A percentile compares a stretch with the other conserved stretches of the same genome.
phyloP scores from a whole-genome alignment of 2,797 vertebrate genomes.

The Brachyrhaphis roseni region DNA sequence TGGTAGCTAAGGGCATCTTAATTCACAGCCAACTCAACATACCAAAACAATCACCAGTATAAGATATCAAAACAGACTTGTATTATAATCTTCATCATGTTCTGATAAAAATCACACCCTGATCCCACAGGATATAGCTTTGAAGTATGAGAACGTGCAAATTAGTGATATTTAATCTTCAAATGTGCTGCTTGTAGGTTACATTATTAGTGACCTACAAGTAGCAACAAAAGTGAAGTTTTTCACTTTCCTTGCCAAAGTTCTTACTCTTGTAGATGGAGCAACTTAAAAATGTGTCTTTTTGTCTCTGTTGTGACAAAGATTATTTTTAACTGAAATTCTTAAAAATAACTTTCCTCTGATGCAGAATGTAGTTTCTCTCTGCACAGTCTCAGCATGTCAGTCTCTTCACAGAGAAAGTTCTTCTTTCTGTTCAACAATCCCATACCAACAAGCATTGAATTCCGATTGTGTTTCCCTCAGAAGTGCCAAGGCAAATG shows the following conservation, averaged over 20 bases:
- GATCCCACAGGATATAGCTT: neutral
- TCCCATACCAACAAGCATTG: constrained; percentile 27
- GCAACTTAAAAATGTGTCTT: neutral
- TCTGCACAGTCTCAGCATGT: neutral
- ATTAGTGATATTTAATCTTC: neutral
- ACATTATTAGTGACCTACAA: neutral
- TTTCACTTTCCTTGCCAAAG: neutral
- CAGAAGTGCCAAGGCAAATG: constrained; percentile 28
- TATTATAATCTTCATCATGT: neutral
- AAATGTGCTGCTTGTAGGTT: neutral
- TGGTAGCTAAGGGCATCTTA: neutral
- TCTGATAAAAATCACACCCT: constrained; percentile 1
- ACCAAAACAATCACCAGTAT: neutral
- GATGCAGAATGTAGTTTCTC: neutral
- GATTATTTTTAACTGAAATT: neutral
- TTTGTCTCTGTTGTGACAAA: neutral
- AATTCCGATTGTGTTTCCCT: constrained; percentile 37
- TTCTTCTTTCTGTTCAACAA: constrained; percentile 16
- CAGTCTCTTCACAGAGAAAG: constrained; percentile 14
- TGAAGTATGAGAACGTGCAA: neutral
- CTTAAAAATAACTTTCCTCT: neutral
- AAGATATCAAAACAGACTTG: neutral
- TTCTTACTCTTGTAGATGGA: neutral
- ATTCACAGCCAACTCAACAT: neutral
- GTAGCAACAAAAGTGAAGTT: neutral